phyloP scores from a whole-genome alignment of 1,140 invertebrate species.

The Dufourea novaeangliae region DNA sequence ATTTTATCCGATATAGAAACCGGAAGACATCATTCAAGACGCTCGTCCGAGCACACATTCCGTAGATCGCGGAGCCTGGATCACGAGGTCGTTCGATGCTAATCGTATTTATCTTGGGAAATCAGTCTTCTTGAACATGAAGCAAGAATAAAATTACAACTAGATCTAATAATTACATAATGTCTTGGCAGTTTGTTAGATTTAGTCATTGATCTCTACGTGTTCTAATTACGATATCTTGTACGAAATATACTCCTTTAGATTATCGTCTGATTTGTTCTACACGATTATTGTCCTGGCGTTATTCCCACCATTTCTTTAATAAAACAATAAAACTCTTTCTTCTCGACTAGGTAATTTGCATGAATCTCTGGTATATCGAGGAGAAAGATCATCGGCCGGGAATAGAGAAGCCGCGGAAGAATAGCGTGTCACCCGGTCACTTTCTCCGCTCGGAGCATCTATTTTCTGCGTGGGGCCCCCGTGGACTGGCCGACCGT shows the following conservation, averaged over 20 bases:
- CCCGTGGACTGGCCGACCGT: not conserved
- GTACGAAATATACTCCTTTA: too few species aligned
- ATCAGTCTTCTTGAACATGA: not conserved
- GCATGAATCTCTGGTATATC: constrained; percentile 37
- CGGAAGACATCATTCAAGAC: constrained; percentile 28
- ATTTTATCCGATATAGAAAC: constrained; percentile 12
- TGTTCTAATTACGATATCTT: too few species aligned
- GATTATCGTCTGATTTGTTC: too few species aligned
- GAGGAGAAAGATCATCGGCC: constrained; percentile 3
- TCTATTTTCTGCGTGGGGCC: constrained; percentile 56
- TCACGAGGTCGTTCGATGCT: not conserved
- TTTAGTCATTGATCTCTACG: too few species aligned
- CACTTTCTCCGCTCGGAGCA: constrained; percentile 69
- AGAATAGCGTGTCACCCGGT: constrained; percentile 70
- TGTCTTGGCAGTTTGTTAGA: too few species aligned
- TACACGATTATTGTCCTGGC: too few species aligned
- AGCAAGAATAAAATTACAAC: too few species aligned
- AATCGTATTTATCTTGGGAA: not conserved
- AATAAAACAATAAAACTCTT: too few species aligned
- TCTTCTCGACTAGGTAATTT: constrained; percentile 22
- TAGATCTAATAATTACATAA: too few species aligned
- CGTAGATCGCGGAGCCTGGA: not conserved
- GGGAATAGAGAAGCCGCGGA: constrained; percentile 59
- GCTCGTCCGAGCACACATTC: constrained; percentile 9
- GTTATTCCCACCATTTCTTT: too few species aligned